These are phyloP conservation scores for Keiferia lycopersicella DNA, from an alignment of 2,888 invertebrate genomes.

Conservation along the genomic window DNA sequence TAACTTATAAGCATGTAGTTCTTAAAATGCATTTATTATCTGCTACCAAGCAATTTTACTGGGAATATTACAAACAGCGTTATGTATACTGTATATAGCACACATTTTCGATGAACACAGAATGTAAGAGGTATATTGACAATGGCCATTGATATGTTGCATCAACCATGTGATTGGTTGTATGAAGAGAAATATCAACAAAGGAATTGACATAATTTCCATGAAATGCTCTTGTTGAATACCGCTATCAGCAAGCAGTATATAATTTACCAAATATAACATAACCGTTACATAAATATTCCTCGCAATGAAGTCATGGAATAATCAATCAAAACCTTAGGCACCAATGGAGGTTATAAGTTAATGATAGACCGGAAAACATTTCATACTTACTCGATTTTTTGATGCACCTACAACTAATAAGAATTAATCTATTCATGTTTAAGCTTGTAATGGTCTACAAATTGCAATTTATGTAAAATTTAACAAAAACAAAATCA, in stretches of 20 bases:
- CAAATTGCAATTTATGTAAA: conserved; percentile 50
- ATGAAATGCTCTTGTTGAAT: not conserved
- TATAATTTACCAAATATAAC: not conserved
- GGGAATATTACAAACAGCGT: not conserved
- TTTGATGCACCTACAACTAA: conserved; percentile 65
- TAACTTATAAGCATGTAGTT: not conserved
- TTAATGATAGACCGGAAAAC: conserved; percentile 33
- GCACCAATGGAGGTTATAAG: conserved; percentile 52
- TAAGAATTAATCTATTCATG: conserved; percentile 72
- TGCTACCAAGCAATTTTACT: not conserved
- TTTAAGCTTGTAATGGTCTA: conserved; percentile 43
- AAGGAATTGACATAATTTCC: not conserved
- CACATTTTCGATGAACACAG: not conserved
- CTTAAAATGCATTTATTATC: not conserved
- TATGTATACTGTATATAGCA: not conserved
- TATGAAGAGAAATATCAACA: conserved; percentile 19
- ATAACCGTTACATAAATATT: conserved; percentile 42
- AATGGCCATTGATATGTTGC: conserved; percentile 33
- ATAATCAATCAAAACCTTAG: conserved; percentile 58
- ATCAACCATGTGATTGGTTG: conserved; percentile 47
- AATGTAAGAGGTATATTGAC: not conserved
- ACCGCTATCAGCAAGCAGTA: not conserved
- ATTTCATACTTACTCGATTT: conserved; percentile 64
- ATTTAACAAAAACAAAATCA: conserved; percentile 73
- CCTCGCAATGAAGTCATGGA: conserved; percentile 50